Base-by-base conservation (phyloP, 2,888 invertebrate genomes). In the Pollenia amentaria region DNA sequence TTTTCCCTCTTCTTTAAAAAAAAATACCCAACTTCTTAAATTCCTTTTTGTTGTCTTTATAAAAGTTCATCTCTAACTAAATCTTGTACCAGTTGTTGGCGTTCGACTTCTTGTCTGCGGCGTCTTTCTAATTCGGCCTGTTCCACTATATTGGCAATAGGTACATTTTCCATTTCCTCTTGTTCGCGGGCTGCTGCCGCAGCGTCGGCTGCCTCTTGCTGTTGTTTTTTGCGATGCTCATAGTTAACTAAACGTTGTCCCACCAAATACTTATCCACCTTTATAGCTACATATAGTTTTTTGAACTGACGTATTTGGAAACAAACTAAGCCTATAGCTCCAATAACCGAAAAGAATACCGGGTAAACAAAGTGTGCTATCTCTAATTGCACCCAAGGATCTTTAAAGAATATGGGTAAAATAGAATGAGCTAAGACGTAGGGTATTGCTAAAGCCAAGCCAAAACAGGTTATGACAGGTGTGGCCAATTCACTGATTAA, bases 181-280 rank as follows among this genome's bases (percentile, higher is more conserved):
- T 84, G 88, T 14, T 82, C 75, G 84, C 90, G 89, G 79, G 90
- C 87, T 62, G 89, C 84, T 60, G 91, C 90, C 40, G 91, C 75
- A 55, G 87, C 88, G 80, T 91, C 87, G 0, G 92, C 91, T 3
- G 91, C 91, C 70, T 90, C 90, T 70, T 91, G 90, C 67, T 91
- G 90, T 90, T 96, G 96, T 89, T 95, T 95, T 89, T 95, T 94
- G 89, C 96, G 95, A 92, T 97, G 97, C 92, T 99, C 98, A 94
- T 99, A 99, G 94, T 99, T 99, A 42, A 99, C 99, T 89, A 99
- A 95, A 89, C 99, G 95, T 91, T 98, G 97, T 0, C 99, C 99
- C 14, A 99, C 99, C 69, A 99, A 95, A 94, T 99, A 99, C 94
- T 99, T 99, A 94, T 99, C 99, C 94, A 99, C 99, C 94, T 99